A percentile compares a stretch with the other conserved stretches of the same genome.
Evolutionary conservation across 53 echinoderm and acorn worm species (phyloP).

Genomic region (Antedon mediterranea): DNA sequence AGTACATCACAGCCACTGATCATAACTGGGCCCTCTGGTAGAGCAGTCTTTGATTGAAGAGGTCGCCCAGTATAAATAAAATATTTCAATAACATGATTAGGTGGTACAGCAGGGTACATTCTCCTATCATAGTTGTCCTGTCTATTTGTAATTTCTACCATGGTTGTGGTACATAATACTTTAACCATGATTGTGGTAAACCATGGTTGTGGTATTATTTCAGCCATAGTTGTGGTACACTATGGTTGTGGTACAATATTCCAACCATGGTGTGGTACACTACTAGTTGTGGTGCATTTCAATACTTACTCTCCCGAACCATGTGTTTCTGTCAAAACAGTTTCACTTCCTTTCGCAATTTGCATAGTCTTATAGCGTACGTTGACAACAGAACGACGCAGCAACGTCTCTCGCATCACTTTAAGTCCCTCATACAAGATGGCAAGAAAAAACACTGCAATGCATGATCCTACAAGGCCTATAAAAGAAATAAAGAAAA

Average conservation of each 20-base stretch:
- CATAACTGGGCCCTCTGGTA: too few species aligned
- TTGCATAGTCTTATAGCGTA: constrained; percentile 83
- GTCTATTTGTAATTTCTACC: too few species aligned
- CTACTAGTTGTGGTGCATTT: not conserved
- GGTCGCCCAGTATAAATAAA: too few species aligned
- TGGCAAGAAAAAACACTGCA: constrained; percentile 74
- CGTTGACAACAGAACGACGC: constrained; percentile 59
- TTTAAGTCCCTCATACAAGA: constrained; percentile 91
- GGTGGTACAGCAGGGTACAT: too few species aligned
- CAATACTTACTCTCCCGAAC: constrained; percentile 70
- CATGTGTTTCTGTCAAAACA: constrained; percentile 70
- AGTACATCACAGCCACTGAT: too few species aligned
- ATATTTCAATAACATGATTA: too few species aligned
- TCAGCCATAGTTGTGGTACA: too few species aligned
- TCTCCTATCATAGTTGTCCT: too few species aligned
- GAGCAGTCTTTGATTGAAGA: too few species aligned
- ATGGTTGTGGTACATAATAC: not conserved
- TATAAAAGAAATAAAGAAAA: constrained; percentile 5
- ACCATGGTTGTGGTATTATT: not conserved
- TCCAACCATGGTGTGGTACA: not conserved
- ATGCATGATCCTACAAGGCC: constrained; percentile 67
- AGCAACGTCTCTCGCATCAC: constrained; percentile 70
- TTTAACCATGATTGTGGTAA: not conserved
- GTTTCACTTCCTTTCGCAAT: constrained; percentile 58
- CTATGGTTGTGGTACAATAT: too few species aligned